phyloP scores from a whole-genome alignment of 1,140 invertebrate genomes.

The Rhynchophorus ferrugineus region DNA sequence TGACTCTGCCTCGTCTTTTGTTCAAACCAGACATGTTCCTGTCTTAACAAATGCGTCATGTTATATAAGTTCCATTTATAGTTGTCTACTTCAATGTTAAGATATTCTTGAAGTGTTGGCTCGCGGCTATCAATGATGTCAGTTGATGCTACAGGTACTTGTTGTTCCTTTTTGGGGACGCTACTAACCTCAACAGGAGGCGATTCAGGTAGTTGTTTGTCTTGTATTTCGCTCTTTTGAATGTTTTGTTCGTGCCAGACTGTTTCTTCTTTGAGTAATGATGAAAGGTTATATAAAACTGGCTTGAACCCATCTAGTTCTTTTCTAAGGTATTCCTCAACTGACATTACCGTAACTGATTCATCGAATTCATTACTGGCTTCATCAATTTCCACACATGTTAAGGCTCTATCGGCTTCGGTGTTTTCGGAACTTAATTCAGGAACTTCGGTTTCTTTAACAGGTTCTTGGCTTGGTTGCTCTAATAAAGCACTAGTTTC shows the following conservation, averaged over 20 bases:
- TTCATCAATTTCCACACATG: too few species aligned
- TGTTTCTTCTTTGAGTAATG: neutral
- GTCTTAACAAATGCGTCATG: conserved; percentile 8
- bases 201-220: too few species aligned
- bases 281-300: neutral
- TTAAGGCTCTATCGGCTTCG: too few species aligned
- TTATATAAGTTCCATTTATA: conserved; percentile 7
- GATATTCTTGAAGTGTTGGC: too few species aligned
- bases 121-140: too few species aligned
- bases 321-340: neutral
- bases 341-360: too few species aligned
- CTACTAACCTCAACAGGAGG: too few species aligned
- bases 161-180: too few species aligned
- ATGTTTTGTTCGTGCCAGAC: neutral
- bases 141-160: neutral
- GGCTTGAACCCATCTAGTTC: neutral
- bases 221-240: neutral
- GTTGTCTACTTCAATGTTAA: neutral
- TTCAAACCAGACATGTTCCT: conserved; percentile 20
- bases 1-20: conserved; percentile 8
- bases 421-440: too few species aligned
- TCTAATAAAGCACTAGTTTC: neutral
- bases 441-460: neutral
- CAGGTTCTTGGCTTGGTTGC: neutral
- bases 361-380: too few species aligned